These are phyloP conservation scores for Coregonus sp. DNA, from an alignment of 2,797 vertebrate species.

Conservation along the genomic window DNA sequence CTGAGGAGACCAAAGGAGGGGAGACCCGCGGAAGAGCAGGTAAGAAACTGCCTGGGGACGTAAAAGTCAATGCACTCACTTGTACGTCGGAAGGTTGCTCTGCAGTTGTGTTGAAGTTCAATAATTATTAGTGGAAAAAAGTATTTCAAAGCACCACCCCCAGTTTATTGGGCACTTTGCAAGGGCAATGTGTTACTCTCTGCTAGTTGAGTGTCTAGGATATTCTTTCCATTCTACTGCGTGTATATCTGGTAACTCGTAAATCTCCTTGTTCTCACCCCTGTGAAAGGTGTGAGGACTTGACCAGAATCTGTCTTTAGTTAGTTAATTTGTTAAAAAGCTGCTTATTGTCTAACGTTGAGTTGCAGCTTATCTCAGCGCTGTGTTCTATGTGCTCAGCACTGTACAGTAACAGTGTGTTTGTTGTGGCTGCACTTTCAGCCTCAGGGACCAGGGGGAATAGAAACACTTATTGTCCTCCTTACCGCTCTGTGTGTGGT, in stretches of 20 bases:
- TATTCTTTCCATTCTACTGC: no score
- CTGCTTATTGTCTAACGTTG: constrained; percentile 14
- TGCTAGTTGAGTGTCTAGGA: neutral
- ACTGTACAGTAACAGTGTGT: neutral
- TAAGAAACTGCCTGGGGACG: constrained; percentile 32
- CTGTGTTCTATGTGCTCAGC: neutral
- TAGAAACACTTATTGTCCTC: neutral
- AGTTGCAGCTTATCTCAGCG: constrained; percentile 16
- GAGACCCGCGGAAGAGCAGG: constrained; percentile 65
- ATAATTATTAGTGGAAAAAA: neutral
- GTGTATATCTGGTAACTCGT: neutral
- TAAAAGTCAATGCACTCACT: no score
- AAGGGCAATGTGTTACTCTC: neutral
- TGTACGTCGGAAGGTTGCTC: no score
- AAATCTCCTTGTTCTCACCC: neutral
- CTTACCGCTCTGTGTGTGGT: neutral
- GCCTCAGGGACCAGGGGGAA: neutral
- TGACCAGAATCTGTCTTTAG: constrained; percentile 19
- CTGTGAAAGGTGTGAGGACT: constrained; percentile 6
- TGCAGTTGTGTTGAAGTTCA: no score
- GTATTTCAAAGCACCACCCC: no score
- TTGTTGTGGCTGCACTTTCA: neutral
- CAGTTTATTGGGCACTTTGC: no score
- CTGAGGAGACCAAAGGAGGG: constrained; percentile 59
- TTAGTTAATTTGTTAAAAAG: constrained; percentile 17